A percentile compares a stretch with the other conserved stretches of the same genome.
phyloP scores from a whole-genome alignment of 2,113 vertebrate species.

The Osmerus mordax region DNA sequence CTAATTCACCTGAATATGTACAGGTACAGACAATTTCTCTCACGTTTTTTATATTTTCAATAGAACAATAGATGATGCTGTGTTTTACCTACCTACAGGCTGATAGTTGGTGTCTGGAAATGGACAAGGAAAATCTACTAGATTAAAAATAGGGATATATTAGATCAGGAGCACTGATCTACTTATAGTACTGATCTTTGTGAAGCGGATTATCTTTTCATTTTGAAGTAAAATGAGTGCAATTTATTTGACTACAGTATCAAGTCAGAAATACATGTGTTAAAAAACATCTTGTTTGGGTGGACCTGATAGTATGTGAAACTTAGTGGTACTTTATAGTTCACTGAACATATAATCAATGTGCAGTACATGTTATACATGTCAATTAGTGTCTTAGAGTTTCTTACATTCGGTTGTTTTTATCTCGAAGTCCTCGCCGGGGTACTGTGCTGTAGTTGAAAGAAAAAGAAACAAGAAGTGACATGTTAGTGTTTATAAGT shows the following conservation, averaged over 20 bases:
- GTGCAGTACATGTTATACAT: neutral
- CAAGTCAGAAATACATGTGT: too few species aligned
- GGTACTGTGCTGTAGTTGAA: constrained; percentile 47
- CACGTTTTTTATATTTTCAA: neutral
- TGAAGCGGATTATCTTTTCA: too few species aligned
- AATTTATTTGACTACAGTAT: too few species aligned
- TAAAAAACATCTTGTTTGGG: too few species aligned
- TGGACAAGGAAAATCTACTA: constrained; percentile 63
- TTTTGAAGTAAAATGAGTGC: too few species aligned
- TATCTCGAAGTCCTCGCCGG: constrained; percentile 49
- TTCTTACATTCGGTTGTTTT: constrained; percentile 59
- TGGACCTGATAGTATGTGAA: too few species aligned
- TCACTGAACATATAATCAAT: neutral
- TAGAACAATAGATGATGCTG: neutral
- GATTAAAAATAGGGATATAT: constrained; percentile 3
- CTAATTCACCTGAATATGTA: neutral
- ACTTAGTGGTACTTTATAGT: neutral
- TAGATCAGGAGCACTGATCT: neutral
- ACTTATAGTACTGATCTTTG: too few species aligned
- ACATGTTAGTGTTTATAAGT: too few species aligned
- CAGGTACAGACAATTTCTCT: too few species aligned
- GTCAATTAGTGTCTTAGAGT: neutral
- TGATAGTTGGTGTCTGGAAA: constrained; percentile 62
- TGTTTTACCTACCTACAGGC: constrained; percentile 56
- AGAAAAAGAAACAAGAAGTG: neutral